Evolutionary conservation across 2,797 vertebrate species (phyloP), one percentile per base, ranked within the genome.

Genomic region (Oreortyx pictus): DNA sequence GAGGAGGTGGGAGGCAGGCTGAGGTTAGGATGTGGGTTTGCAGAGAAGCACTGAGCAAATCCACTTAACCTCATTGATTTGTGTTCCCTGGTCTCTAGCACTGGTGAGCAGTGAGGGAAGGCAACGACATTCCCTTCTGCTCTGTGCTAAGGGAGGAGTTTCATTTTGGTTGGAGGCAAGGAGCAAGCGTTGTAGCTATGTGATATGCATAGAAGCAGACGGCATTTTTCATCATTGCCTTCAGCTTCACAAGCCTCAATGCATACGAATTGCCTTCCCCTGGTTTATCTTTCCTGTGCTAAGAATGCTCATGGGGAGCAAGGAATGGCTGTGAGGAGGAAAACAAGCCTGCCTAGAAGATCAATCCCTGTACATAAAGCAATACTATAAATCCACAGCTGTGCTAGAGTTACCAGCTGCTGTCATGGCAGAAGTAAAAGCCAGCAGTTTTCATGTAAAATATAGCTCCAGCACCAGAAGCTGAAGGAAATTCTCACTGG

Each of bases 391-490:
- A 93, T 73, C 74, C 43, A 14, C 44, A 37, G 39, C 8, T 1
- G 64, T 73, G 81, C 76, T 79, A 71, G 31, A 86, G 60, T 82
- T 93, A 85, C 65, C 72, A 3, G 22, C 68, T 86, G 31, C 52
- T 46, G n/a, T 70, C 90, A n/a, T 64, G 84, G 59, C 72, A 88
- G 78, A 88, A 90, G 83, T 72, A 82, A 95, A 93, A 92, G 56
- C 56, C 78, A 75, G 39, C 57, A 78, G 54, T 62, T 94, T 94
- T 83, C 46, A 31, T 73, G 85, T 76, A 78, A 93, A 93, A 89
- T 79, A 84, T 14, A 84, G 41, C 57, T 88, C 88, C 72, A 76
- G 71, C 89, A 68, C 66, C 59, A 85, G 70, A 90, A 90, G 25
- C 82, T 93, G 65, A 76, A 92, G 56, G 72, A 83, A 92, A 92